Base-by-base conservation (phyloP, 2,797 vertebrate genomes). In the Uromys caudimaculatus region DNA sequence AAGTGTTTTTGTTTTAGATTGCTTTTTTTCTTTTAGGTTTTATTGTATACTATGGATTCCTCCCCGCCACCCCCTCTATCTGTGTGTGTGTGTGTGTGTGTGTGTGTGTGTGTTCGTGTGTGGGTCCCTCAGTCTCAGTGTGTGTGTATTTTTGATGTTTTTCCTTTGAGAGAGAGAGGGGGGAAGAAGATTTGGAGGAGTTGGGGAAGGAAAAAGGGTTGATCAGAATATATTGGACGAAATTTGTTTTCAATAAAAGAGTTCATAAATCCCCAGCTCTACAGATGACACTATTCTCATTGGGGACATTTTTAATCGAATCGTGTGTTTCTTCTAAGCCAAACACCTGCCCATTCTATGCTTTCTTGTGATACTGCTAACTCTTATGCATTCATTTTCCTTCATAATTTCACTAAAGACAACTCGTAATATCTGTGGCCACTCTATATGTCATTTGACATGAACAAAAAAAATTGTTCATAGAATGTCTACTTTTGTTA, bases 391-490 rank as follows among this genome's bases (percentile, higher is more conserved):
- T 91, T 41, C 14, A 29, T n/a, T 93, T 94, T 93, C 23, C 88
- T 47, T 67, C n/a, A 94, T 24, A 91, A 56, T 94, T 89, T 89
- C 82, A 90, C 24, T 35, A 78, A 58, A 87, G 75, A 79, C 41
- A 56, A 62, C 54, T 86, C 83, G 35, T 32, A 93, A 78, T 91
- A 87, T 35, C 0, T 32, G 16, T 75, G 58, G 24, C 14, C 3
- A 73, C 64, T 79, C 3, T 82, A 12, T 75, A 8, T 52, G 50
- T 56, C 41, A 95, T 92, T 93, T 76, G 16, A 58, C 77, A n/a
- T 56, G 29, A 62, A 90, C 3, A n/a, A 76, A 76, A 76, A 76
- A 83, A 82, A 32, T 64, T 94, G 19, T 78, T 90, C 52, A 89
- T 52, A 21, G 11, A 95, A 11, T 84, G 10, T 95, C 17, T 85